A percentile compares a stretch with the other conserved stretches of the same genome.
Evolutionary conservation across 2,888 invertebrate genomes (phyloP).

Genomic region (Platerodrilus igneus): DNA sequence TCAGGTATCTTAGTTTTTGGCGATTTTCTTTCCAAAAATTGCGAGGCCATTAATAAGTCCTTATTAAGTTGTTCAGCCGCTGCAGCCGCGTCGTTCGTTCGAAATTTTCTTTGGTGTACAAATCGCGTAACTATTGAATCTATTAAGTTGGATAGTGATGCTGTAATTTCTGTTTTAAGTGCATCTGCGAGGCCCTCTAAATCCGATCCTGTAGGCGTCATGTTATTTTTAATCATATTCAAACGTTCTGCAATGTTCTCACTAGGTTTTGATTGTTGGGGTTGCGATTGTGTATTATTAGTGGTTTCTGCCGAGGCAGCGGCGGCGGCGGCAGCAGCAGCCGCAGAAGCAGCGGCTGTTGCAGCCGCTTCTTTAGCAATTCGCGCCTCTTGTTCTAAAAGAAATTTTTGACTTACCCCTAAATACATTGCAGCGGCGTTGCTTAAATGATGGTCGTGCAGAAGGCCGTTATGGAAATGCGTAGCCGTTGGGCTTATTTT

Average conservation of each 20-base stretch:
- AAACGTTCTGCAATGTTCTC: slow-evolving; percentile 74
- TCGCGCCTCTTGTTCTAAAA: slow-evolving; percentile 74
- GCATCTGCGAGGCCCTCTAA: slow-evolving; percentile 86
- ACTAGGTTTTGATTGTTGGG: slow-evolving; percentile 49
- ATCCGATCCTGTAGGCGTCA: slow-evolving; percentile 71
- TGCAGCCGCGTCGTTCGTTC: slow-evolving; percentile 73
- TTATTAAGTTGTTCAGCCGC: slow-evolving; percentile 83
- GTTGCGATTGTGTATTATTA: slow-evolving; percentile 37
- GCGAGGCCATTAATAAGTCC: slow-evolving; percentile 76
- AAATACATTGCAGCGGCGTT: slow-evolving; percentile 65
- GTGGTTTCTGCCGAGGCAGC: slow-evolving; percentile 41
- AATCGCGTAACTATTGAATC: slow-evolving; percentile 85
- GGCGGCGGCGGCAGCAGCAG: slow-evolving; percentile 52
- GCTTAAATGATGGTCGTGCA: slow-evolving; percentile 49
- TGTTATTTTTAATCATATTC: slow-evolving; percentile 68
- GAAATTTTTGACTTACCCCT: slow-evolving; percentile 71
- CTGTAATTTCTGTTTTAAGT: slow-evolving; percentile 84
- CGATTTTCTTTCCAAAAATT: slow-evolving; percentile 78
- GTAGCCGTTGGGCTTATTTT: slow-evolving; percentile 48
- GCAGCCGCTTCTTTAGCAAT: slow-evolving; percentile 61
- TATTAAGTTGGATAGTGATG: slow-evolving; percentile 76
- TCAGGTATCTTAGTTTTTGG: slow-evolving; percentile 74
- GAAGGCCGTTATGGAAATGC: slow-evolving; percentile 45
- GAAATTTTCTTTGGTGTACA: slow-evolving; percentile 74
- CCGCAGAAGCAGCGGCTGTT: slow-evolving; percentile 48